Conservation (phyloP, 2,888 invertebrate genomes). For the Drosophila quinaria region DNA sequence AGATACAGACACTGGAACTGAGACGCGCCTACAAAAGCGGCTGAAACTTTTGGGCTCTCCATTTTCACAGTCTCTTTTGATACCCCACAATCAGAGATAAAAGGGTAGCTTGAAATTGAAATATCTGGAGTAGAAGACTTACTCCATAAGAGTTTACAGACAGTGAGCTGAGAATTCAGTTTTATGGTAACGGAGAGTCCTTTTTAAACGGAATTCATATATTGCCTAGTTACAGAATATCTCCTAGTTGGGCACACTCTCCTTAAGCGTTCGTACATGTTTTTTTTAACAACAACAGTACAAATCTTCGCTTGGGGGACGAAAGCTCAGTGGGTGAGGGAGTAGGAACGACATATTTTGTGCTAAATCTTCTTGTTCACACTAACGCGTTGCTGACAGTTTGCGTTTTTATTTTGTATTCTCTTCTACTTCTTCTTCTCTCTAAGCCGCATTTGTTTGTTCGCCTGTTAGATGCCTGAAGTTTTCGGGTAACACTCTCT, state of each 20-base stretch:
- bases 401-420: slow-evolving; percentile 63
- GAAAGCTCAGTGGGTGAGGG: slow-evolving; percentile 14
- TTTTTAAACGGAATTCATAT: not conserved
- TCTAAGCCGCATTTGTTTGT: slow-evolving; percentile 39
- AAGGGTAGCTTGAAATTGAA: not conserved
- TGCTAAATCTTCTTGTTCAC: slow-evolving; percentile 78
- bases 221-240: not conserved
- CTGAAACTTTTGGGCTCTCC: slow-evolving; percentile 55
- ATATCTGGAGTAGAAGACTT: not conserved
- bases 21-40: slow-evolving; percentile 63
- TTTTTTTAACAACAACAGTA: slow-evolving; percentile 11
- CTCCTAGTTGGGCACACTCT: not conserved
- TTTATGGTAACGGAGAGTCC: not conserved
- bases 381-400: slow-evolving; percentile 76
- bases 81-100: not conserved
- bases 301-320: slow-evolving; percentile 39
- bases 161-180: not conserved
- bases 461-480: slow-evolving; percentile 27
- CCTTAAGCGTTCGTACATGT: not conserved
- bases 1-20: slow-evolving; percentile 30
- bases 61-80: slow-evolving; percentile 23
- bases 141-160: not conserved
- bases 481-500: slow-evolving; percentile 33
- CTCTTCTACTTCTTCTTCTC: slow-evolving; percentile 29
- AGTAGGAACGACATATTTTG: slow-evolving; percentile 64